Evolutionary conservation across 2,888 invertebrate genomes (phyloP), one percentile per base, ranked within the genome.

Genomic region (Hyles lineata): DNA sequence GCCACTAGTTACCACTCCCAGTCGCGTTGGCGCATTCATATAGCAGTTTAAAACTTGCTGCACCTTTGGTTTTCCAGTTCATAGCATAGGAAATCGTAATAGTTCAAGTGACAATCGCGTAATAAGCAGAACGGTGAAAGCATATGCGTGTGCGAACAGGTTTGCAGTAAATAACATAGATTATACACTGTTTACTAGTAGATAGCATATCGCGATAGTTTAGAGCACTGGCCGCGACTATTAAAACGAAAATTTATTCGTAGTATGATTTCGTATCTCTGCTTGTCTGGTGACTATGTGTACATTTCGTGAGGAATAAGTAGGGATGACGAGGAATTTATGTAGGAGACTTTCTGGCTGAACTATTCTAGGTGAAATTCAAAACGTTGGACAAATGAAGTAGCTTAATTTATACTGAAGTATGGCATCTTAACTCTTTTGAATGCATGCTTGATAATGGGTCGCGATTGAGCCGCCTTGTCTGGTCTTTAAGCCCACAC

Each of bases 131-230:
- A 9, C 60, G 15, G 60, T 60, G 55, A 55, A 60, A 23, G 60
- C 60, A 60, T 25, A 60, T 17, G 25, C 25, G 25, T 43, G 21
- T 21, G 63, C n/a, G 21, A 63, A 63, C 43, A 21, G 43, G 55
- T 55, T 43, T n/a, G 19, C 63, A 35, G 29, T 61, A 19, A 17
- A 17, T 29, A 17, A 21, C n/a, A 17, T 50, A 67, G 67, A 50
- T 50, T 23, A 67, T 50, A 50, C 25, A 23, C 23, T 67, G 43
- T 67, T 50, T 50, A 63, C 21, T 50, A 50, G 23, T 43, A 11
- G 67, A 67, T 67, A 67, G 50, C 23, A 17, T 67, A 43, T 63
- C 63, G 29, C 19, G 35, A n/a, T 62, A 32, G 43, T 35, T 63
- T 67, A 43, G 21, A 62, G 62, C 32, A 63, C 35, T 32, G 19